phyloP scores from a whole-genome alignment of 2,797 vertebrate genomes.

The Sebastes aleutianus region DNA sequence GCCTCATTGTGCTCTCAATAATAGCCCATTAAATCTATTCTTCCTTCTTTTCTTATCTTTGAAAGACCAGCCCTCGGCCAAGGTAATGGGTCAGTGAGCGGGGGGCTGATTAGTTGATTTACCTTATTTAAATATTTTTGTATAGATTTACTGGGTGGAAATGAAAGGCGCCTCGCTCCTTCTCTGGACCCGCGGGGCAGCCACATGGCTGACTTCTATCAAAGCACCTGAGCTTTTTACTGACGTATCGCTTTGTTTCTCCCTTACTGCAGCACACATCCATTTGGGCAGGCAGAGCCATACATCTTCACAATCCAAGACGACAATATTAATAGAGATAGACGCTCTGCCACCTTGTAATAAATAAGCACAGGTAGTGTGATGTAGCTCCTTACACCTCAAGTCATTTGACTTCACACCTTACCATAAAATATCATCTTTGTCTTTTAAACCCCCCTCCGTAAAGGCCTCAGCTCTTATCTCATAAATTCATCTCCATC shows the following conservation, averaged over 20 bases:
- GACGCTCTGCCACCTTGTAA: slow-evolving; percentile 23
- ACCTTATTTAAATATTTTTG: slow-evolving; percentile 77
- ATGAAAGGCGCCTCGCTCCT: slow-evolving; percentile 52
- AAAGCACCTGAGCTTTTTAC: slow-evolving; percentile 38
- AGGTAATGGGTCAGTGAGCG: slow-evolving; percentile 76
- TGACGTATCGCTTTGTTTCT: slow-evolving; percentile 52
- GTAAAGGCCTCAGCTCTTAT: slow-evolving; percentile 9
- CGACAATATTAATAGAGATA: slow-evolving; percentile 61
- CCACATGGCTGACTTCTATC: slow-evolving; percentile 47
- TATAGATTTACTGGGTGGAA: slow-evolving; percentile 70
- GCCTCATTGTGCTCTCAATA: slow-evolving; percentile 82
- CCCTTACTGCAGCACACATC: slow-evolving; percentile 31
- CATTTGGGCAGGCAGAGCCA: slow-evolving; percentile 25
- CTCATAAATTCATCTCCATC: slow-evolving; percentile 25
- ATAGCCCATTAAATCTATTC: slow-evolving; percentile 81
- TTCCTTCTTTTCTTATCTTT: slow-evolving; percentile 80
- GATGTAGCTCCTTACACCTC: slow-evolving; percentile 15
- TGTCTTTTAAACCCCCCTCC: neutral
- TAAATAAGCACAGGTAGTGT: slow-evolving; percentile 57
- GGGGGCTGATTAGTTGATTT: slow-evolving; percentile 76
- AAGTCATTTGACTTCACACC: neutral
- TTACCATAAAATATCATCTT: neutral
- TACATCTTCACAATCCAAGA: slow-evolving; percentile 59
- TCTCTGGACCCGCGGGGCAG: slow-evolving; percentile 18
- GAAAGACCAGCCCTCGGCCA: slow-evolving; percentile 73